Percentiles rank a stretch among this genome's conserved stretches.
These are phyloP conservation scores for Prochilodus magdalenae DNA, from an alignment of 2,113 vertebrate genomes.

Conservation along the genomic window DNA sequence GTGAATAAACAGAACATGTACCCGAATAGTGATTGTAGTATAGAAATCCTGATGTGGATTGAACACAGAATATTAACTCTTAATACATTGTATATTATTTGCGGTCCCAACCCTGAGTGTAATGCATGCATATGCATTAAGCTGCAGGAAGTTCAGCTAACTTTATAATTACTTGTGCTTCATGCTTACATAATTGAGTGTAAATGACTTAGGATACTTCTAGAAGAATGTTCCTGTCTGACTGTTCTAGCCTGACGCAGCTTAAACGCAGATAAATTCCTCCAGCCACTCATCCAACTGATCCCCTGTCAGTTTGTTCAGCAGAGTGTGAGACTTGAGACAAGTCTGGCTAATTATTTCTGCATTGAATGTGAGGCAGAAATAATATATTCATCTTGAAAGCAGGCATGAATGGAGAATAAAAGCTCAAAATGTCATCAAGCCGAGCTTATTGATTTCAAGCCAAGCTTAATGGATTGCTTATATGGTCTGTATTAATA, in stretches of 20 bases:
- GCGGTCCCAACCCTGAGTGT: no score
- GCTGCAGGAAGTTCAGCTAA: no score
- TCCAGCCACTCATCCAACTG: neutral
- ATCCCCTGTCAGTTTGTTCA: neutral
- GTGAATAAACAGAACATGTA: no score
- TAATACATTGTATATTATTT: no score
- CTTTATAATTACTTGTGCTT: no score
- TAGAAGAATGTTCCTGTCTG: neutral
- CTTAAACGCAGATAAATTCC: neutral
- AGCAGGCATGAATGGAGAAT: neutral
- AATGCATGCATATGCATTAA: no score
- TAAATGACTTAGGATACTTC: neutral
- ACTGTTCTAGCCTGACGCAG: neutral
- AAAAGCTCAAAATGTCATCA: neutral
- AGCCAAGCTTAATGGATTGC: neutral
- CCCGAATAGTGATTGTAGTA: no score
- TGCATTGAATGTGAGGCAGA: neutral
- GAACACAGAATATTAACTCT: no score
- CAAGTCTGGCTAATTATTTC: neutral
- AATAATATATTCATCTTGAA: neutral
- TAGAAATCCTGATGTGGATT: no score
- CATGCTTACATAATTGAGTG: neutral
- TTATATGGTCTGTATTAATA: neutral
- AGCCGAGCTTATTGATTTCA: neutral
- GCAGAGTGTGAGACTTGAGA: neutral